These are phyloP conservation scores for Ctena decussata DNA, from an alignment of 2,888 invertebrate species.

Conservation along the genomic window DNA sequence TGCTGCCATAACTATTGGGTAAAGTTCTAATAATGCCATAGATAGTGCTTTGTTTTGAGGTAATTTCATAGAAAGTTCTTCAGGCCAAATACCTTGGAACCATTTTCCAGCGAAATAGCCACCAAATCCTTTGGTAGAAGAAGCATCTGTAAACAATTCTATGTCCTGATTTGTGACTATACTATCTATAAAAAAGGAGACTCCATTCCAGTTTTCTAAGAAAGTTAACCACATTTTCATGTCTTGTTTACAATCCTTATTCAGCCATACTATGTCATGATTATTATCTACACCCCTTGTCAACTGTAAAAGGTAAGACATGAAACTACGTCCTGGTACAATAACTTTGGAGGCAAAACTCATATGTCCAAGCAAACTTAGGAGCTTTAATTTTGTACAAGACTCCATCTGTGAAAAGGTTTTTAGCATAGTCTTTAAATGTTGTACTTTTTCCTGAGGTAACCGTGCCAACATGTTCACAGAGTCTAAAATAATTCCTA, in stretches of 20 bases:
- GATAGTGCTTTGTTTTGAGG: not conserved
- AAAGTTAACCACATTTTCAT: not conserved
- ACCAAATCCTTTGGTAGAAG: not conserved
- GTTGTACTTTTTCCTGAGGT: not conserved
- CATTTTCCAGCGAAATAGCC: not conserved
- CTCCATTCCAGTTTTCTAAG: not conserved
- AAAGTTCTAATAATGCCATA: not conserved
- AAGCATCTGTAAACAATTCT: not conserved
- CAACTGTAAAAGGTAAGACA: not conserved
- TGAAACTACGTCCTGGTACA: too few species aligned
- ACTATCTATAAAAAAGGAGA: not conserved
- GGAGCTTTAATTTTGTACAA: not conserved
- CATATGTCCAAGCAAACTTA: not conserved
- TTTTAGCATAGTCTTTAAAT: not conserved
- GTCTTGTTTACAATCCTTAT: not conserved
- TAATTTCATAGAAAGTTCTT: not conserved
- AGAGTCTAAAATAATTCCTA: too few species aligned
- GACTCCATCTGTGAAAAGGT: not conserved
- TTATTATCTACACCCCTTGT: not conserved
- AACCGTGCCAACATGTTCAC: slow-evolving; percentile 10
- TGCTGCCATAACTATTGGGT: not conserved
- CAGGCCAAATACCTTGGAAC: not conserved
- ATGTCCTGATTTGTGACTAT: not conserved
- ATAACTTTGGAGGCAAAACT: too few species aligned
- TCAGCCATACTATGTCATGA: not conserved